Percentiles rank a stretch among this genome's conserved stretches.
Evolutionary conservation across 2,113 vertebrate species (phyloP).

Genomic region (Protomyctophum bolini): DNA sequence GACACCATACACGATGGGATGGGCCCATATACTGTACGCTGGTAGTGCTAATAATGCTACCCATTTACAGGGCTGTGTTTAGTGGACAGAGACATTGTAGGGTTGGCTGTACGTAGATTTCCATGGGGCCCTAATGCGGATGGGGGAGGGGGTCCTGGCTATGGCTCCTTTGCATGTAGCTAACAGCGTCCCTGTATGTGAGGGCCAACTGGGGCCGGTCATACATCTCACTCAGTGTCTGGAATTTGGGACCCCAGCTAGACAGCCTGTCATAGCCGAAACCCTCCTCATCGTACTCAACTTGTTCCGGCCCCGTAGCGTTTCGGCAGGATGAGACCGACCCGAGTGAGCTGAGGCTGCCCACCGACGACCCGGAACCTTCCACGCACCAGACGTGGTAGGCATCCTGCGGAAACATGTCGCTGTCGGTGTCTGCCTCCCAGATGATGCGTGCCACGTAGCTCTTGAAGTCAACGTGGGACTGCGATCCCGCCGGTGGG

Average conservation of each 20-base stretch:
- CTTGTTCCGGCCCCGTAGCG: neutral
- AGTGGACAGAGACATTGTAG: neutral
- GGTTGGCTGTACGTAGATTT: neutral
- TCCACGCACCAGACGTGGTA: slow-evolving; percentile 84
- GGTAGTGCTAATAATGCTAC: too few relatives aligned
- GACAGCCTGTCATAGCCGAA: slow-evolving; percentile 73
- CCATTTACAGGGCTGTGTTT: too few relatives aligned
- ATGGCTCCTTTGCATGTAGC: slow-evolving; percentile 54
- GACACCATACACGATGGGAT: too few relatives aligned
- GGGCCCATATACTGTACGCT: too few relatives aligned
- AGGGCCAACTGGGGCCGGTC: slow-evolving; percentile 61
- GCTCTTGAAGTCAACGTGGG: slow-evolving; percentile 81
- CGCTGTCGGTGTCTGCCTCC: slow-evolving; percentile 82
- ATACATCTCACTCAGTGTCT: slow-evolving; percentile 80
- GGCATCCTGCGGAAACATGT: slow-evolving; percentile 77
- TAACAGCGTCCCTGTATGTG: slow-evolving; percentile 57
- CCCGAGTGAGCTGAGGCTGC: slow-evolving; percentile 86
- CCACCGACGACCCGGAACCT: slow-evolving; percentile 76
- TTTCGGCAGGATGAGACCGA: slow-evolving; percentile 51
- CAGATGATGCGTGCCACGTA: slow-evolving; percentile 82
- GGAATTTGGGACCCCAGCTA: slow-evolving; percentile 83
- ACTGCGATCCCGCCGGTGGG: slow-evolving; percentile 17
- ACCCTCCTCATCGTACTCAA: slow-evolving; percentile 62
- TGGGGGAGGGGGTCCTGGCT: slow-evolving; percentile 63
- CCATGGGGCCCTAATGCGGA: slow-evolving; percentile 42